phyloP scores from a whole-genome alignment of 2,113 vertebrate genomes.

The Scophthalmus maximus region DNA sequence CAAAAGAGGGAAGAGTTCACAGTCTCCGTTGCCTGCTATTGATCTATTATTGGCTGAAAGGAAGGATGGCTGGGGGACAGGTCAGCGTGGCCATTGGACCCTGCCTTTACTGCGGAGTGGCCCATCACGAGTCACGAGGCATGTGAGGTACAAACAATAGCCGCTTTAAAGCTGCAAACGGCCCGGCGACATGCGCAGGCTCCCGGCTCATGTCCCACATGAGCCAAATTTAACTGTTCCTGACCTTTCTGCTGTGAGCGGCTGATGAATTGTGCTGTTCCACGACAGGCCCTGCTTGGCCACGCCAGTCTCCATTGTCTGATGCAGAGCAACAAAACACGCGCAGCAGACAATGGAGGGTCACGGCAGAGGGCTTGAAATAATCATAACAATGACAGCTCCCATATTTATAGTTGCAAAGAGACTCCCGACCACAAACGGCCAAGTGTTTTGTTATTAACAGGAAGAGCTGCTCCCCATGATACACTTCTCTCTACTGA shows the following conservation, averaged over 20 bases:
- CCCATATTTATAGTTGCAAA: conserved; percentile 69
- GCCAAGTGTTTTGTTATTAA: conserved; percentile 64
- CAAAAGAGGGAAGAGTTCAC: background rate
- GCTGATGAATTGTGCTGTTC: conserved; percentile 53
- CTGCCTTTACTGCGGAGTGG: background rate
- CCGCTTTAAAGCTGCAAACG: conserved; percentile 21
- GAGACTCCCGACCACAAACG: conserved; percentile 45
- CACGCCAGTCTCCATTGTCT: conserved; percentile 51
- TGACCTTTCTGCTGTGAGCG: conserved; percentile 46
- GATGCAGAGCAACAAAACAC: conserved; percentile 33
- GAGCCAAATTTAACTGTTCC: conserved; percentile 46
- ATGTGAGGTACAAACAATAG: conserved; percentile 18
- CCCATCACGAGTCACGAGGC: conserved; percentile 6
- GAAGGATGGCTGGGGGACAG: conserved; percentile 30
- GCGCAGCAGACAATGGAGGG: conserved; percentile 66
- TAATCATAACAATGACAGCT: conserved; percentile 75
- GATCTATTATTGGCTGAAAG: conserved; percentile 39
- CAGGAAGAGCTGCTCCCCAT: conserved; percentile 68
- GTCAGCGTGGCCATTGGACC: background rate
- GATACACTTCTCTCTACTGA: conserved; percentile 44
- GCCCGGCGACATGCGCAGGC: background rate
- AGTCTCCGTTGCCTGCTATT: background rate
- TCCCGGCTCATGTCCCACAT: background rate
- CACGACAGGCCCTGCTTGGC: conserved; percentile 14
- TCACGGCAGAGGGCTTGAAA: conserved; percentile 58